A percentile compares a stretch with the other conserved stretches of the same genome.
These are phyloP conservation scores for Mercenaria mercenaria DNA, from an alignment of 1,140 invertebrate species.

Conservation along the genomic window DNA sequence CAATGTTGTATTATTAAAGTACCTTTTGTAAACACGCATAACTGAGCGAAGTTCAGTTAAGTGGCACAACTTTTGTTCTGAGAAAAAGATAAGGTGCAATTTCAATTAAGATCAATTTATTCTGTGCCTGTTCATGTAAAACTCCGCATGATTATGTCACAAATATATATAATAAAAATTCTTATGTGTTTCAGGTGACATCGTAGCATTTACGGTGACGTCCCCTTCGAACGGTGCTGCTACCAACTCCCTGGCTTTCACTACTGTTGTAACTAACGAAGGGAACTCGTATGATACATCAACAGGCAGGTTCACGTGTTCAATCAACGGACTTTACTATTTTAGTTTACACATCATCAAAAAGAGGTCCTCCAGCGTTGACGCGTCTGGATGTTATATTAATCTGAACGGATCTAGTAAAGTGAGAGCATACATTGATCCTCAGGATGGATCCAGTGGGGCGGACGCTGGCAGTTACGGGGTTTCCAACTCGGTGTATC, in stretches of 20 bases:
- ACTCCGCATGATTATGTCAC: no score
- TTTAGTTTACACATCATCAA: neutral
- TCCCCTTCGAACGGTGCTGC: neutral
- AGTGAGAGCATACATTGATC: neutral
- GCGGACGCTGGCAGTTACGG: neutral
- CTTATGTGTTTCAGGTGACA: no score
- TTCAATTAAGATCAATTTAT: no score
- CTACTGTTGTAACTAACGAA: neutral
- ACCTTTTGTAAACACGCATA: no score
- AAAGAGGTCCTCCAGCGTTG: neutral
- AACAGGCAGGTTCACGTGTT: neutral
- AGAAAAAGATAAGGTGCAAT: no score
- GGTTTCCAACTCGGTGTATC: neutral
- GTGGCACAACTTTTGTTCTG: no score
- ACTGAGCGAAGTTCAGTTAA: no score
- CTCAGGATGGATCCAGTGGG: neutral
- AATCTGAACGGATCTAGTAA: neutral
- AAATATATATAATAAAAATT: no score
- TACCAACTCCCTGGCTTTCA: neutral
- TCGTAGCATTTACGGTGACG: neutral
- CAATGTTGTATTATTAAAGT: no score
- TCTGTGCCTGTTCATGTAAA: no score
- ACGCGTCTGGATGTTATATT: neutral
- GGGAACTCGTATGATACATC: neutral
- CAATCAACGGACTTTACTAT: neutral